Evolutionary conservation across 2,888 invertebrate genomes (phyloP).

Genomic region (Augiades crinisus): DNA sequence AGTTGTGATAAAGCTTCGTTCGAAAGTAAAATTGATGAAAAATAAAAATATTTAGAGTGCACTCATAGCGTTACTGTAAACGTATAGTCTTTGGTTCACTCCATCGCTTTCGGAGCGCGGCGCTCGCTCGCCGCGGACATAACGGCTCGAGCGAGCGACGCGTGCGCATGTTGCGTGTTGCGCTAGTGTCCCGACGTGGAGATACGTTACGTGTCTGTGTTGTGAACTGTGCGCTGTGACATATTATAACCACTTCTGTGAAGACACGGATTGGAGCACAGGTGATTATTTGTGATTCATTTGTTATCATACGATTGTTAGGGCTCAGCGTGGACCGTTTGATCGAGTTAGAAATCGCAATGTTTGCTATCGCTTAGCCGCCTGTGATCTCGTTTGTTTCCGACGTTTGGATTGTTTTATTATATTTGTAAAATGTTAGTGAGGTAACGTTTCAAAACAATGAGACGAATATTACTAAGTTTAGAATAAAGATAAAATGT

Average conservation of each 20-base stretch:
- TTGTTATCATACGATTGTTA: not conserved
- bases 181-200: slow-evolving; percentile 30
- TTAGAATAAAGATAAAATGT: no score
- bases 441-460: no score
- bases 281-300: slow-evolving; percentile 10
- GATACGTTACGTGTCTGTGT: slow-evolving; percentile 31
- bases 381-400: not conserved
- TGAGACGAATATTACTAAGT: no score
- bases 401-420: not conserved
- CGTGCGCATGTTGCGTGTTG: slow-evolving; percentile 45
- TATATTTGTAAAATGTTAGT: not conserved
- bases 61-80: no score
- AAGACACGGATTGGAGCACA: slow-evolving; percentile 22
- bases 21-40: no score
- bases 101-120: slow-evolving; percentile 54
- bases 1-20: no score
- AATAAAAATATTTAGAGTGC: no score
- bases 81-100: slow-evolving; percentile 48
- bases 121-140: slow-evolving; percentile 43
- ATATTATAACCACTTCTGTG: slow-evolving; percentile 10
- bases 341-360: slow-evolving; percentile 3
- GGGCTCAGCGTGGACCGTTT: not conserved
- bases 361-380: not conserved
- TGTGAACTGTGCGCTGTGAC: slow-evolving; percentile 21
- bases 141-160: slow-evolving; percentile 56